Evolutionary conservation across 2,113 vertebrate genomes (phyloP), one percentile per base, ranked within the genome.

Genomic region (Octodon degus): DNA sequence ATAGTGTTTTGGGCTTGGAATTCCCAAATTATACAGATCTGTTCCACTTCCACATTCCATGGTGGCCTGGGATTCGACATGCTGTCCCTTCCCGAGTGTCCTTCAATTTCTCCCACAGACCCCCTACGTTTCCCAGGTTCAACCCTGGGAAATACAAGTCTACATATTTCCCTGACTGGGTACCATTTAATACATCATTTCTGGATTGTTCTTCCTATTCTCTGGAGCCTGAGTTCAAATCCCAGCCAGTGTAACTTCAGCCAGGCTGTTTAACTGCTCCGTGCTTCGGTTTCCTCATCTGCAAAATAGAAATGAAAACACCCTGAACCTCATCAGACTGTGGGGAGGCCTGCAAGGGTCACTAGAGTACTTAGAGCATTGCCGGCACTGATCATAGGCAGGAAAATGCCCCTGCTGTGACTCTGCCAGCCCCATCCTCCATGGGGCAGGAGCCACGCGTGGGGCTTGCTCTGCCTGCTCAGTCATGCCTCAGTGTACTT

Each of bases 1-100:
- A 53, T 30, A 70, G 55, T 3, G 24, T 62, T 17, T 7, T 0
- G 0, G 70, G 67, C 16, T 74, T 47, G 17, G 37, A 13, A 12
- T 4, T 24, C 9, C 67, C 17, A 6, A 30, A 2, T 13, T 0
- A 4, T 20, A 74, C 14, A 0, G 10, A 14, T 30, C 67, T n/a
- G 50, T 32, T 0, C 27, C 47, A 62, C 72, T 90, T 65, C 62
- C 72, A 11, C 13, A 0, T 4, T n/a, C 85, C 74, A 37, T 27
- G 20, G 14, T 1, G 2, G 47, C 24, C 58, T 58, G 7, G 5
- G 50, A 16, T 30, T 72, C n/a, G 9, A 55, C 8, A 0, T 2
- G 3, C 58, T 2, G 19, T 17, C 63, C 63, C 65, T 14, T 62
- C 68, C 65, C 1, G 3, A 5, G 2, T 16, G 62, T 74, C 17